Conservation (phyloP, 2,888 invertebrate genomes). For the Peribatodes rhomboidaria region DNA sequence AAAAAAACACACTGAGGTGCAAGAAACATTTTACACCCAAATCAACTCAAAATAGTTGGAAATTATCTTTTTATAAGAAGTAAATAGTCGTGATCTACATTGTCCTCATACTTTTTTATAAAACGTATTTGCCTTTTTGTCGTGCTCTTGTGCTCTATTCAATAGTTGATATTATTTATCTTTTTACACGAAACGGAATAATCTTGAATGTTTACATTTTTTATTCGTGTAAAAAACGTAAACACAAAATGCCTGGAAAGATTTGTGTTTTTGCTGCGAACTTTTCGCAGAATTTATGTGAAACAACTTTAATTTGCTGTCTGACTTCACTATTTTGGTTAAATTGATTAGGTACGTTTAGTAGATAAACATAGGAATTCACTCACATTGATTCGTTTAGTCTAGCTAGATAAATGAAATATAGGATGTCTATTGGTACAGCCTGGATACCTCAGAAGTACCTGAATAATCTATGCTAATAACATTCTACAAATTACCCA, state of each 20-base stretch:
- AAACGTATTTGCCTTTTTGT: slow-evolving; percentile 17
- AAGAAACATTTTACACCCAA: slow-evolving; percentile 7
- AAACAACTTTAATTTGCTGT: background rate
- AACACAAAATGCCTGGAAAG: background rate
- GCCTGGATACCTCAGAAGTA: no score
- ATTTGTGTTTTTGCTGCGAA: background rate
- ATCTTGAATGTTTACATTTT: slow-evolving; percentile 16
- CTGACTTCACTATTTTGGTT: background rate
- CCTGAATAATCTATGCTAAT: no score
- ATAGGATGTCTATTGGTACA: no score
- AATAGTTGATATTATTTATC: background rate
- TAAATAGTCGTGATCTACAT: slow-evolving; percentile 1
- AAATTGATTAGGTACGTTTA: no score
- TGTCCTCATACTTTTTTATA: background rate
- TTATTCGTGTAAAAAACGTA: slow-evolving; percentile 3
- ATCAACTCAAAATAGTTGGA: slow-evolving; percentile 3
- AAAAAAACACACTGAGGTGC: background rate
- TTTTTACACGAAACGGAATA: slow-evolving; percentile 7
- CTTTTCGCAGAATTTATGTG: background rate
- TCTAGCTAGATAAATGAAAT: no score
- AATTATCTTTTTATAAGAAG: slow-evolving; percentile 5
- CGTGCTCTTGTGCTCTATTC: background rate
- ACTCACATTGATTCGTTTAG: no score
- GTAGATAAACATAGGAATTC: no score
- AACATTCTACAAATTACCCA: no score